Percentiles rank a stretch among this genome's conserved stretches.
These are phyloP conservation scores for Lepidotrigona ventralis DNA, from an alignment of 1,140 invertebrate species.

Conservation along the genomic window DNA sequence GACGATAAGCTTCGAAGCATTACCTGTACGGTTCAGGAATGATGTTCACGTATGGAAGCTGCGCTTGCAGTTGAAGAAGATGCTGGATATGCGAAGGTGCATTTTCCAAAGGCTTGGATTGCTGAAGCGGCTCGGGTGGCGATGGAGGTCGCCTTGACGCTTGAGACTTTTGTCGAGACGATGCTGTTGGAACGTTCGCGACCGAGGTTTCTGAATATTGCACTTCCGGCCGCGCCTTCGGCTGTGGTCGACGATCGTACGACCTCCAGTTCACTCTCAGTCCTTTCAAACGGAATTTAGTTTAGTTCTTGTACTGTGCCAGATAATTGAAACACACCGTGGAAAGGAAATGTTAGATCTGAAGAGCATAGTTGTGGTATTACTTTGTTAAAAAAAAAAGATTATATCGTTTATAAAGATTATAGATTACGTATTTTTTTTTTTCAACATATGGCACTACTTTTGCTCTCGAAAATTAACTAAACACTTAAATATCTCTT, in stretches of 20 bases:
- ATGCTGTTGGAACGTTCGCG: slow-evolving; percentile 70
- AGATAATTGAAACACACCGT: too few species aligned
- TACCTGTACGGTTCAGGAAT: slow-evolving; percentile 76
- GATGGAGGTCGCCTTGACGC: slow-evolving; percentile 51
- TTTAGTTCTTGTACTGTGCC: background rate
- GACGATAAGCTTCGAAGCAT: background rate
- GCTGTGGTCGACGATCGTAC: slow-evolving; percentile 62
- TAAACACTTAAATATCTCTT: too few species aligned
- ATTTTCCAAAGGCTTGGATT: slow-evolving; percentile 63
- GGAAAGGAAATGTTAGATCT: too few species aligned
- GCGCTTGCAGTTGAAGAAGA: slow-evolving; percentile 73
- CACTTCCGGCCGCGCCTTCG: slow-evolving; percentile 41
- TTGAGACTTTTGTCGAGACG: slow-evolving; percentile 64
- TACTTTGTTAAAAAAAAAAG: too few species aligned
- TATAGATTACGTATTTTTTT: too few species aligned
- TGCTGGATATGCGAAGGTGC: slow-evolving; percentile 75
- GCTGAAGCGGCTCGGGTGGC: slow-evolving; percentile 60
- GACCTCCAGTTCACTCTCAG: slow-evolving; percentile 76
- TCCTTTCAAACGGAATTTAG: slow-evolving; percentile 59
- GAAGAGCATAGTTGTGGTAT: too few species aligned
- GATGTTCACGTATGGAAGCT: slow-evolving; percentile 75
- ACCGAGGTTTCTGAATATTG: slow-evolving; percentile 52
- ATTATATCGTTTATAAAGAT: too few species aligned
- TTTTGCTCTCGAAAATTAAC: too few species aligned
- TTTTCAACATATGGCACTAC: too few species aligned